Evolutionary conservation across 1,140 invertebrate genomes (phyloP).

Genomic region (Ptiloglossa arizonensis): DNA sequence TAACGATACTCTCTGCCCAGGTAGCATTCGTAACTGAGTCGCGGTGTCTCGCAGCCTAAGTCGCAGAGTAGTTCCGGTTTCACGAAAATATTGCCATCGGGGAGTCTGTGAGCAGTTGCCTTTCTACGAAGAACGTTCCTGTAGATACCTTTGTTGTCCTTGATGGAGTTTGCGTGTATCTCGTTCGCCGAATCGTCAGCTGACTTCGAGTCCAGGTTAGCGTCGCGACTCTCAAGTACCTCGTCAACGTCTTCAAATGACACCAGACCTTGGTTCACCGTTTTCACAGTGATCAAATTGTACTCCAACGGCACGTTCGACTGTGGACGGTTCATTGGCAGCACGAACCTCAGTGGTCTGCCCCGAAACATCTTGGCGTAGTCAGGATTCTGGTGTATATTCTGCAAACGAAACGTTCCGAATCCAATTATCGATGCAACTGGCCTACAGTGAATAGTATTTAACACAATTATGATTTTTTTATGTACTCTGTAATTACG

Average conservation of each 20-base stretch:
- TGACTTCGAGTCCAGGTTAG: background rate
- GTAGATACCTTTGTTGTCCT: background rate
- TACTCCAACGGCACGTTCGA: constrained; percentile 57
- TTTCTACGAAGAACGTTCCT: constrained; percentile 72
- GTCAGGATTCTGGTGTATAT: constrained; percentile 89
- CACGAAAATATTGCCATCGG: constrained; percentile 82
- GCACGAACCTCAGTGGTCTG: constrained; percentile 87
- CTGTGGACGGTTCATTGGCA: constrained; percentile 82
- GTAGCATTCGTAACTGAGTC: constrained; percentile 88
- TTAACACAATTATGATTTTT: too few species aligned
- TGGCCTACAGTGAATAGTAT: too few species aligned
- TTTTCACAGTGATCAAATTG: constrained; percentile 81
- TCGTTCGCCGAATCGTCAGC: background rate
- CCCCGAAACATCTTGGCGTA: constrained; percentile 91
- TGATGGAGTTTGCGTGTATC: background rate
- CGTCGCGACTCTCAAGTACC: background rate
- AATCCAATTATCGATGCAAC: too few species aligned
- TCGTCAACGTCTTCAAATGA: background rate
- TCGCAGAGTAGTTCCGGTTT: constrained; percentile 87
- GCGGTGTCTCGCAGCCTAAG: constrained; percentile 91
- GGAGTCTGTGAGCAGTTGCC: constrained; percentile 81
- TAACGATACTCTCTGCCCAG: constrained; percentile 90
- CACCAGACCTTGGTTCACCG: constrained; percentile 49
- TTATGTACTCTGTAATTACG: too few species aligned
- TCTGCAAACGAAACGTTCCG: constrained; percentile 77